Base-by-base conservation (phyloP, 2,888 invertebrate genomes). In the Eupithecia centaureata region DNA sequence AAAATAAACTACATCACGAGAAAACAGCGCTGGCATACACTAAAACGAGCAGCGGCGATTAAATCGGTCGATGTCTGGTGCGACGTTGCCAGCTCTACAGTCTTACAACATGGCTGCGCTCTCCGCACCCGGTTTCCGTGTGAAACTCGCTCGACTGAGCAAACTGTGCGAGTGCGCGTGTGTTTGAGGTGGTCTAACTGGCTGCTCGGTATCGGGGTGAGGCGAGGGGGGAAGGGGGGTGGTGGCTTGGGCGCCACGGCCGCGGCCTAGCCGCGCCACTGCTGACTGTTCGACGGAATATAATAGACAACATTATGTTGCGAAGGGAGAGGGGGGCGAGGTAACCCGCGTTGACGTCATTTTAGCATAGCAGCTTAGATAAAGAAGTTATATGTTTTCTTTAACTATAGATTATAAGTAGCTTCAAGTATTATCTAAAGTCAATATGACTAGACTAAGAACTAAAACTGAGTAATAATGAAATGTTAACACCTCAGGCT, bases 31-130 rank as follows among this genome's bases (percentile, higher is more conserved):
- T 79, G 85, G 83, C 81, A 84, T 64, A 69, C 63, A 66, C 60
- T 52, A 63, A 71, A 73, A 56, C 65, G 70, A 82, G 82, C 84
- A 82, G 82, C 84, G 82, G 82, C 74, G 89, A 90, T 90, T 90
- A 90, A 89, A 90, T 90, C 90, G 92, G 90, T 92, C 91, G 91
- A 90, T 91, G 92, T 91, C 91, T 91, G 90, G 85, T 87, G 92
- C 92, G 92, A 87, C 92, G 92, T 93, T 93, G 92, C 92, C 92
- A 90, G 85, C 84, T 89, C 87, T 90, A 88, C 87, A 63, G 75
- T 86, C 88, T 90, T 90, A 91, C 91, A 91, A 91, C 91, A 91
- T 91, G 92, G 92, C 92, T 87, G 91, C 89, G 86, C 86, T 89
- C 87, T 85, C 86, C 85, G 89, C 90, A 90, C 90, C 89, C 90